Base-by-base conservation (phyloP, 2,797 vertebrate species). In the Anguilla pacifica region DNA sequence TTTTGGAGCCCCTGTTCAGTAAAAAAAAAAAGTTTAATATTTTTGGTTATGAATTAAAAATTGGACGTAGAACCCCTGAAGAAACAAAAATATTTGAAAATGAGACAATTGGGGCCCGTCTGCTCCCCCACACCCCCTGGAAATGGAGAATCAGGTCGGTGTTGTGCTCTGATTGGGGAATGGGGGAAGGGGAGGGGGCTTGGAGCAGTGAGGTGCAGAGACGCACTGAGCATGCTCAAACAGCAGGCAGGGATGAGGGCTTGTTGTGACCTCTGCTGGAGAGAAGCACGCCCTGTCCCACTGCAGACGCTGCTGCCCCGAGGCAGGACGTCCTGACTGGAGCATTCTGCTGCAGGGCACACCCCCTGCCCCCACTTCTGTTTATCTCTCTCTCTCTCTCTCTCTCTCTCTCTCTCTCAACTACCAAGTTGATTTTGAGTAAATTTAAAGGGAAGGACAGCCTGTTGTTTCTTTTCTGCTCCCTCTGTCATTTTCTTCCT, bases 241-340 rank as follows among this genome's bases (percentile, higher is more conserved):
- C 31, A 84, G 31, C 70, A 85, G 79, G 15, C 28, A 81, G 85
- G 79, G 85, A 83, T 84, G 53, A 81, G 53, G 86, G 22, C 84
- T 87, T 85, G 83, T 91, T 89, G 89, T 91, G 89, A 92, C 92
- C 92, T 89, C 92, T 94, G 88, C 91, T 92, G 93, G 92, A 89
- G 70, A 89, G 86, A 59, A 51, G 46, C 83, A 67, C 79, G 55
- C 22, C 72, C 22, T 51, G 72, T 43, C 35, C 72, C 72, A 17
- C 72, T 39, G 43, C 77, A 46, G 77, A 46, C 19, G 0, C 39
- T 49, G 77, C 77, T 81, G 39, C 35, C 9, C 31, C 6, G n/a
- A 43, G 77, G 39, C 43, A 43, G 77, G 39, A 79, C 74, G 35
- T 43, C 74, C 74, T 46, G 74, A 43, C 74, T 79, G 72, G 10